phyloP scores from a whole-genome alignment of 2,797 vertebrate genomes.

The Saxicola maurus region DNA sequence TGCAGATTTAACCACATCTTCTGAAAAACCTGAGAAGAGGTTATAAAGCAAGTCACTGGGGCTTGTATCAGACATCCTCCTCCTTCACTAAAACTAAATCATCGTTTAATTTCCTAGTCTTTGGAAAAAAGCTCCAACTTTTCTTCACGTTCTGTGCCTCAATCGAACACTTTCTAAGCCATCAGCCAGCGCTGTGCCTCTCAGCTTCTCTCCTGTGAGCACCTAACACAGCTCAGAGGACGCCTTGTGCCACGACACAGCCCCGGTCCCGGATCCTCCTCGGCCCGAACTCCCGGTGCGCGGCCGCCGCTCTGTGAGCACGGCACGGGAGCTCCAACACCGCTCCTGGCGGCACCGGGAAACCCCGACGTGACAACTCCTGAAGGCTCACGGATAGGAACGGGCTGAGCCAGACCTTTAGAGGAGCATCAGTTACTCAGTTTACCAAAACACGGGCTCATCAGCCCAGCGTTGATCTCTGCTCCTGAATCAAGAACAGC shows the following conservation, averaged over 20 bases:
- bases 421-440: background rate
- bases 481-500: background rate
- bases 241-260: rapidly evolving
- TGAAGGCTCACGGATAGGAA: background rate
- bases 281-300: background rate
- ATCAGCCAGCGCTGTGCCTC: rapidly evolving
- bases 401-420: background rate
- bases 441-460: background rate
- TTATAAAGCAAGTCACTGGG: background rate
- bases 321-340: background rate
- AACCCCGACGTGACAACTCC: background rate
- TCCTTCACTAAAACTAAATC: background rate
- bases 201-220: rapidly evolving
- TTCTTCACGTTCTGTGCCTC: background rate
- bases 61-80: background rate
- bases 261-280: background rate
- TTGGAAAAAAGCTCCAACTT: rapidly evolving
- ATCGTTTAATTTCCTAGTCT: background rate
- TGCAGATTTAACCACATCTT: background rate
- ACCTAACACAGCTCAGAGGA: rapidly evolving
- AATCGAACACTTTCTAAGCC: rapidly evolving
- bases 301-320: background rate
- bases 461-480: background rate
- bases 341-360: background rate
- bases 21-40: background rate